Evolutionary conservation across 2,113 vertebrate genomes (phyloP), one percentile per base, ranked within the genome.

Genomic region (Laticauda colubrina): DNA sequence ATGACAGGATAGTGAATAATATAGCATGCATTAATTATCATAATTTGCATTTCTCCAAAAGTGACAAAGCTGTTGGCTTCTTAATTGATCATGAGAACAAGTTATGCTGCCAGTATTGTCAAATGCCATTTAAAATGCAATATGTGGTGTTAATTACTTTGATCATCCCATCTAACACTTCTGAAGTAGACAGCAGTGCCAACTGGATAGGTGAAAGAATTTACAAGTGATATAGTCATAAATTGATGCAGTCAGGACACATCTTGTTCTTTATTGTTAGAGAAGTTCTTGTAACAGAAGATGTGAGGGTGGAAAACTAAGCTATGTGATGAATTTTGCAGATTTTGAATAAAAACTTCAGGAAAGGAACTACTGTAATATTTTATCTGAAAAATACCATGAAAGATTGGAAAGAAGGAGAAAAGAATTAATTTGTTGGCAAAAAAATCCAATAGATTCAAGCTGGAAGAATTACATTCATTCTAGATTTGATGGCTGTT

Each of bases 191-290:
- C 94, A 96, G 94, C 69, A 92, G 91, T 93, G 95, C 90, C 94
- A 96, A 96, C 95, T 97, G 96, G 94, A 93, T 97, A 97, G 96
- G 95, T 98, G 97, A 97, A 96, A 97, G 97, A 96, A 96, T 96
- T 97, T 97, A 96, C 97, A 97, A 98, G 96, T 93, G 92, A 89
- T 55, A 87, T 54, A 94, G 95, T 96, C 96, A 96, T 96, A 96
- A 97, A 96, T 97, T 96, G 96, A 96, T 96, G 96, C 97, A 97
- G 98, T 97, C 97, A 97, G 95, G 88, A 59, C 95, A 96, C 96
- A 95, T 94, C 95, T 96, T 96, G 95, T 96, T 95, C 91, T 94
- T 95, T 86, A 91, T 95, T 95, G 97, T 94, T 92, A 94, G 94
- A 96, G 94, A 96, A 93, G 92, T 91, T 75, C 95, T 95, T 97